Evolutionary conservation across 2,888 invertebrate species (phyloP), one percentile per base, ranked within the genome.

Genomic region (Melanargia galathea): DNA sequence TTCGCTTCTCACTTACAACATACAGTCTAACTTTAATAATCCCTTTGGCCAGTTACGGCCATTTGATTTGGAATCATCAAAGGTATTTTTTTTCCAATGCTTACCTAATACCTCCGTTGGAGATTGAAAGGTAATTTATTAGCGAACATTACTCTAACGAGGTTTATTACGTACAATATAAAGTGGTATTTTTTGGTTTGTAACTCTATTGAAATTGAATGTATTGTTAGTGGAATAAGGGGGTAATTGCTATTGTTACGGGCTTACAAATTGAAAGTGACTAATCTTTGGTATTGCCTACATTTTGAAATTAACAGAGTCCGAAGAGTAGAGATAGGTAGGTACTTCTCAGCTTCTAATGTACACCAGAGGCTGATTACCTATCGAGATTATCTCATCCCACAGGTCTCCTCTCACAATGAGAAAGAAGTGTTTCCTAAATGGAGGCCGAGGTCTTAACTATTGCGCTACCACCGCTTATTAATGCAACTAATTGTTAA

Each of bases 11-110:
- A 62, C 52, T 59, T 56, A 35, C 11, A 59, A 60, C 64, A 49
- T 6, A 33, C 38, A 6, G 8, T 38, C 20, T 45, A 62, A 62
- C 55, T 64, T 66, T 68, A 70, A 70, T 70, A 70, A 67, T 65
- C 61, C 63, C 58, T 54, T 59, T 58, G 59, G 56, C 49, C 62
- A 61, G 46, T 57, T 58, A 61, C 51, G 46, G 65, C 46, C 62
- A 49, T 62, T 48, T 60, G 62, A 62, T 63, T 65, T 30, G 33
- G 20, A 49, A 52, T 55, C 54, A 61, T 63, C 62, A 62, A 57
- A 59, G 43, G 46, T 46, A 48, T 59, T 65, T 66, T 64, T 61
- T 30, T 62, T 13, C 16, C 45, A 52, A 54, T 46, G 7, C 22
- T 38, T 40, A 24, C 43, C 56, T 52, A 60, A 60, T 60, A 22